Evolutionary conservation across 2,797 vertebrate species (phyloP).

Genomic region (Typhlichthys subterraneus): DNA sequence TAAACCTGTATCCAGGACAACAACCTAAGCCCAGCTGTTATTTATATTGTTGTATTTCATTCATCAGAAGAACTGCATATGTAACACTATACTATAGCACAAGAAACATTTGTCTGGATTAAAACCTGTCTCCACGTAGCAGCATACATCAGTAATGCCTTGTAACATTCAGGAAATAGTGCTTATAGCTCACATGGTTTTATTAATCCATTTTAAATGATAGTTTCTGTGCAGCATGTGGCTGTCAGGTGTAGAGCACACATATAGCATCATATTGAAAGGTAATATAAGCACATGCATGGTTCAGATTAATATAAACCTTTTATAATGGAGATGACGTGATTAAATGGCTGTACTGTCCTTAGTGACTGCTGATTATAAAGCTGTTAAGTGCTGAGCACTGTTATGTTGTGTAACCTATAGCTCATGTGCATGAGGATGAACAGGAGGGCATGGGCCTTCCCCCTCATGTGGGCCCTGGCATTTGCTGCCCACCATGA

Average conservation of each 20-base stretch:
- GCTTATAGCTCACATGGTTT: conserved; percentile 1
- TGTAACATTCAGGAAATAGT: too few species aligned
- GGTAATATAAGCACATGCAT: conserved; percentile 21
- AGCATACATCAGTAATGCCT: background rate
- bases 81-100: background rate
- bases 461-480: too few species aligned
- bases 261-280: background rate
- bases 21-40: conserved; percentile 12
- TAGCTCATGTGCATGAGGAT: too few species aligned
- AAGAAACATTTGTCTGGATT: background rate
- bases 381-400: too few species aligned
- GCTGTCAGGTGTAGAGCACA: background rate
- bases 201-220: background rate
- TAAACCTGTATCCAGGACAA: conserved; percentile 48
- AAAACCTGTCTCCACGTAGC: background rate
- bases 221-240: too few species aligned
- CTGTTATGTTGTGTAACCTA: too few species aligned
- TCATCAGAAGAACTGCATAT: background rate
- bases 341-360: too few species aligned
- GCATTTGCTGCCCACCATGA: too few species aligned
- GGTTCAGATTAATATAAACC: conserved; percentile 39
- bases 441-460: too few species aligned
- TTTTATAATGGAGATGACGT: background rate
- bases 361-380: too few species aligned
- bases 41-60: too few species aligned